Conservation (phyloP, 2,888 invertebrate species). For the Buathra laborator region DNA sequence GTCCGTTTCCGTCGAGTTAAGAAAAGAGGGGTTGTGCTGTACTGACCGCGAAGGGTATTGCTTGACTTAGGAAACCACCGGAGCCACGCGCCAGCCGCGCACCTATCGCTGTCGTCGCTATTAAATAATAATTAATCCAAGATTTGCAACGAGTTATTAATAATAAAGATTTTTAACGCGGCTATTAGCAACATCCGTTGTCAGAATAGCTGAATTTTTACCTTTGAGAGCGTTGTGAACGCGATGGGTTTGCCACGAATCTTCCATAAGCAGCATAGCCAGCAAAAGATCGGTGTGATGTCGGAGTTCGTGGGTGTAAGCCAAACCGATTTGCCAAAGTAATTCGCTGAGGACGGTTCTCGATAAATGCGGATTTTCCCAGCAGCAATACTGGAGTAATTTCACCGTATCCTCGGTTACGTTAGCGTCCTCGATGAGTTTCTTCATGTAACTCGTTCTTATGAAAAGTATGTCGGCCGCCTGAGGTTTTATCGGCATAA, state of each 20-base stretch:
- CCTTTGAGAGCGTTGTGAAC: slow-evolving; percentile 97
- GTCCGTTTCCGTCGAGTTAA: too few species aligned
- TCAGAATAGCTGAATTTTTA: slow-evolving; percentile 71
- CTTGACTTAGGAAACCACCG: too few species aligned
- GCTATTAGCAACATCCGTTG: too few species aligned
- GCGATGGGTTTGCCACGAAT: slow-evolving; percentile 98
- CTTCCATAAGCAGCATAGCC: slow-evolving; percentile 95
- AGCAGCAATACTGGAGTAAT: slow-evolving; percentile 96
- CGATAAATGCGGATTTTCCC: slow-evolving; percentile 98
- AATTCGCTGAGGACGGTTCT: slow-evolving; percentile 95
- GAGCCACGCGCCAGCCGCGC: too few species aligned
- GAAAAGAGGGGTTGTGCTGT: too few species aligned
- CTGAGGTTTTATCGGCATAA: slow-evolving; percentile 90
- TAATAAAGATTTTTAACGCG: too few species aligned
- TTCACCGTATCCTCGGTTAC: slow-evolving; percentile 96
- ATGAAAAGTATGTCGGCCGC: slow-evolving; percentile 94
- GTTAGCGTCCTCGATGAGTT: slow-evolving; percentile 97
- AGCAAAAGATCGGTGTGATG: slow-evolving; percentile 96
- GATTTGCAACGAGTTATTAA: too few species aligned
- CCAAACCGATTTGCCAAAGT: slow-evolving; percentile 94
- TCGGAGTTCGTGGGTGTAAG: slow-evolving; percentile 97
- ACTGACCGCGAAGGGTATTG: too few species aligned
- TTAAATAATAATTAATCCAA: too few species aligned
- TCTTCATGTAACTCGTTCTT: slow-evolving; percentile 95
- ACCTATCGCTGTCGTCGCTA: too few species aligned